Percentiles rank a stretch among this genome's conserved stretches.
phyloP scores from a whole-genome alignment of 2,113 vertebrate genomes.

The Drymodes brunneopygia region DNA sequence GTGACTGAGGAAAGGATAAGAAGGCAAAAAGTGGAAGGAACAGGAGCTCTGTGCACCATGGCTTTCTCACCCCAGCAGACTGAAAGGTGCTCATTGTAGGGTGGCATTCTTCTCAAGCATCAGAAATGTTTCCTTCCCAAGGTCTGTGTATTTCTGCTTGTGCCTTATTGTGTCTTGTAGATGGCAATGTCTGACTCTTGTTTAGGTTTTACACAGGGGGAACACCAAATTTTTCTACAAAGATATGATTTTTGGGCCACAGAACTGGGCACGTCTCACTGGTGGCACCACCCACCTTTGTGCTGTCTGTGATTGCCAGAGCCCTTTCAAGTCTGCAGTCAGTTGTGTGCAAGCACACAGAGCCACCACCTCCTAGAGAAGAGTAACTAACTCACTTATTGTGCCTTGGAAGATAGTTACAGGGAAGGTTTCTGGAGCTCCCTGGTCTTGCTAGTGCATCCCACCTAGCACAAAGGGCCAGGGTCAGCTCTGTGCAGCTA shows the following conservation, averaged over 20 bases:
- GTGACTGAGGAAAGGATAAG: not conserved
- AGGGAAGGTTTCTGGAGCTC: not conserved
- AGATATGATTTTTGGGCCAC: not conserved
- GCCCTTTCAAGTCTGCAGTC: not conserved
- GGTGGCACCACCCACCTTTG: fast-evolving
- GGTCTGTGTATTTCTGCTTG: not conserved
- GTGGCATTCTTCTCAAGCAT: not conserved
- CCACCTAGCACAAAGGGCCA: not conserved
- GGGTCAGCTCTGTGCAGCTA: fast-evolving
- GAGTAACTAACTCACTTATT: not conserved
- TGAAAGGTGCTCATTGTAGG: not conserved
- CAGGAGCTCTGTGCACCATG: not conserved
- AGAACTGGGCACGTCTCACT: fast-evolving
- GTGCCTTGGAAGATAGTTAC: fast-evolving
- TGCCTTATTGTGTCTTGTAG: not conserved
- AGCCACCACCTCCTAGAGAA: not conserved
- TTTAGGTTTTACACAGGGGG: not conserved
- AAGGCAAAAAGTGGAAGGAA: not conserved
- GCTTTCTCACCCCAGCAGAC: not conserved
- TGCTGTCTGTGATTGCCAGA: not conserved
- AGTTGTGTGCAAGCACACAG: not conserved
- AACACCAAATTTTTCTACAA: not conserved
- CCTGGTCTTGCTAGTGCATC: fast-evolving
- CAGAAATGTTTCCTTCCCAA: not conserved
- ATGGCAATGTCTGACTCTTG: not conserved